Evolutionary conservation across 1,140 invertebrate species (phyloP).

Genomic region (Trissolcus basalis): DNA sequence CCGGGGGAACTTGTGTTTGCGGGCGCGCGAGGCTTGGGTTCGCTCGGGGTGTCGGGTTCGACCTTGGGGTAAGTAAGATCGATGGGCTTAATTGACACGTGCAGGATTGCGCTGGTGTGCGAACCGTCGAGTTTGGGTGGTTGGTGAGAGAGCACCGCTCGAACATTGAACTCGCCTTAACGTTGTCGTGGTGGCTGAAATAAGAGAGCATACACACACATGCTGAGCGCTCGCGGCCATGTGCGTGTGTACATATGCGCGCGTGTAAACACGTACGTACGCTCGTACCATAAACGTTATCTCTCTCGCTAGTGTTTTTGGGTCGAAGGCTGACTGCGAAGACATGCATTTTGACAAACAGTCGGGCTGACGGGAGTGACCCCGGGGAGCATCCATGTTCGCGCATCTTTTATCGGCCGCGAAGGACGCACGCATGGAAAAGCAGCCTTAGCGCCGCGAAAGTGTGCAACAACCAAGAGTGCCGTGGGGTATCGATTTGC

Average conservation of each 20-base stretch:
- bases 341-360: slow-evolving; percentile 53
- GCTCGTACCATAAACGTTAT: slow-evolving; percentile 36
- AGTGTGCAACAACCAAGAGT: slow-evolving; percentile 19
- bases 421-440: slow-evolving; percentile 50
- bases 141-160: no score
- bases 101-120: slow-evolving; percentile 14
- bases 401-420: slow-evolving; percentile 39
- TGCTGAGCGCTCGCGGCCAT: slow-evolving; percentile 17
- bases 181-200: slow-evolving; percentile 7
- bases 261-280: slow-evolving; percentile 42
- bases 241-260: slow-evolving; percentile 35
- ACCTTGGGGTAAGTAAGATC: slow-evolving; percentile 32
- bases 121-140: background rate
- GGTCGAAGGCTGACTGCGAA: slow-evolving; percentile 36
- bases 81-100: slow-evolving; percentile 23
- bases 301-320: slow-evolving; percentile 42
- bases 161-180: slow-evolving; percentile 33
- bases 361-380: slow-evolving; percentile 40
- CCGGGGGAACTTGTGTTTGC: no score
- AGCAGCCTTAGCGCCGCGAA: slow-evolving; percentile 41
- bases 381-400: slow-evolving; percentile 41
- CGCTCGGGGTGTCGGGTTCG: background rate
- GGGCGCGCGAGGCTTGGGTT: no score
- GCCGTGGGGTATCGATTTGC: slow-evolving; percentile 46
- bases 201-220: slow-evolving; percentile 26